These are phyloP conservation scores for Hydriomena furcata DNA, from an alignment of 2,888 invertebrate species.

Conservation along the genomic window DNA sequence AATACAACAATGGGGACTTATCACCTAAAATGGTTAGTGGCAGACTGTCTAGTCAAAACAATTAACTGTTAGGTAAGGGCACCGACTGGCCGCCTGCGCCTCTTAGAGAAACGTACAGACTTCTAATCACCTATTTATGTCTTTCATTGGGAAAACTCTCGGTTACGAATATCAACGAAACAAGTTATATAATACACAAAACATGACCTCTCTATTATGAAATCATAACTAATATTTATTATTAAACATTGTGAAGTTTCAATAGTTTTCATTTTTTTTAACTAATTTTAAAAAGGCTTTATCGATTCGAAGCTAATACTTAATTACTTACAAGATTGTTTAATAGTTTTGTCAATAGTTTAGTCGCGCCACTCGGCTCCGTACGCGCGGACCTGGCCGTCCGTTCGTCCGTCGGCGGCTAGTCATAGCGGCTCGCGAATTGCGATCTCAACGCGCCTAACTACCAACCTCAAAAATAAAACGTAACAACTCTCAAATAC, in stretches of 20 bases:
- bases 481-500: conserved; percentile 80
- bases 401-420: conserved; percentile 17
- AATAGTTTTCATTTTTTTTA: conserved; percentile 77
- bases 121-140: conserved; percentile 72
- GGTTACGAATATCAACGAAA: conserved; percentile 81
- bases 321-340: conserved; percentile 83
- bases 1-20: conserved; percentile 84
- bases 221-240: conserved; percentile 76
- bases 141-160: conserved; percentile 78
- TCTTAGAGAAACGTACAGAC: conserved; percentile 48
- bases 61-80: conserved; percentile 59
- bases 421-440: conserved; percentile 29
- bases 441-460: conserved; percentile 28
- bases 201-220: conserved; percentile 74
- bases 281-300: conserved; percentile 81
- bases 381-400: conserved; percentile 27
- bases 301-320: conserved; percentile 83
- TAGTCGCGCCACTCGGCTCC: conserved; percentile 56
- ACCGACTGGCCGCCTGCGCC: conserved; percentile 37
- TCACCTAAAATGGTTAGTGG: conserved; percentile 82
- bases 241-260: conserved; percentile 78
- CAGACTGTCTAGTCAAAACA: conserved; percentile 80
- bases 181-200: conserved; percentile 70
- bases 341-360: conserved; percentile 71
- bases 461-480: conserved; percentile 70